Evolutionary conservation across 2,888 invertebrate species (phyloP).

Genomic region (Leptinotarsa peninsularis): DNA sequence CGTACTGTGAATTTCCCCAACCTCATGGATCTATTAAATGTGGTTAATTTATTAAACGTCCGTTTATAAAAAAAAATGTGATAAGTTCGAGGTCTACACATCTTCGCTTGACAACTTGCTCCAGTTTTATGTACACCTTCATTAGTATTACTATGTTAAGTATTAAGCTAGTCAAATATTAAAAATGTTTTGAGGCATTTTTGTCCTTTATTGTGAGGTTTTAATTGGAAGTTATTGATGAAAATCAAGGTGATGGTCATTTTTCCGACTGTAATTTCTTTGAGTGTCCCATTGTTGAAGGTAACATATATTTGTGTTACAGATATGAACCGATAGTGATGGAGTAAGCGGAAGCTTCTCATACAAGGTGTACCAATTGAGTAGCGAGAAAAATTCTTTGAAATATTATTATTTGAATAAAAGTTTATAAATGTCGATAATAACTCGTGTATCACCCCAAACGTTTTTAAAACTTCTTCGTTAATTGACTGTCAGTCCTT

Average conservation of each 20-base stretch:
- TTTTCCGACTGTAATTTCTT: background rate
- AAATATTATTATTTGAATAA: too few relatives aligned
- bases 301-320: too few relatives aligned
- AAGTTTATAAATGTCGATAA: too few relatives aligned
- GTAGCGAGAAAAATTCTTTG: too few relatives aligned
- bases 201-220: slow-evolving; percentile 24
- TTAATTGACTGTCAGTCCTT: too few relatives aligned
- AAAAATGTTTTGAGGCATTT: slow-evolving; percentile 28
- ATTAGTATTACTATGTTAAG: slow-evolving; percentile 62
- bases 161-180: slow-evolving; percentile 59
- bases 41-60: slow-evolving; percentile 11
- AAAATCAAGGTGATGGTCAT: background rate
- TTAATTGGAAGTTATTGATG: background rate
- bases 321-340: too few relatives aligned
- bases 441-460: too few relatives aligned
- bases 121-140: slow-evolving; percentile 58
- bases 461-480: too few relatives aligned
- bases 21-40: background rate
- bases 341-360: too few relatives aligned
- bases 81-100: slow-evolving; percentile 38
- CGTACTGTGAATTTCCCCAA: background rate
- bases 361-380: too few relatives aligned
- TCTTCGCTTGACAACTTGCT: slow-evolving; percentile 61
- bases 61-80: slow-evolving; percentile 37
- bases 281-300: too few relatives aligned